Evolutionary conservation across 64 coral and sea anemone genomes (phyloP), one percentile per base, ranked within the genome.

Genomic region (Montipora efflorescens): DNA sequence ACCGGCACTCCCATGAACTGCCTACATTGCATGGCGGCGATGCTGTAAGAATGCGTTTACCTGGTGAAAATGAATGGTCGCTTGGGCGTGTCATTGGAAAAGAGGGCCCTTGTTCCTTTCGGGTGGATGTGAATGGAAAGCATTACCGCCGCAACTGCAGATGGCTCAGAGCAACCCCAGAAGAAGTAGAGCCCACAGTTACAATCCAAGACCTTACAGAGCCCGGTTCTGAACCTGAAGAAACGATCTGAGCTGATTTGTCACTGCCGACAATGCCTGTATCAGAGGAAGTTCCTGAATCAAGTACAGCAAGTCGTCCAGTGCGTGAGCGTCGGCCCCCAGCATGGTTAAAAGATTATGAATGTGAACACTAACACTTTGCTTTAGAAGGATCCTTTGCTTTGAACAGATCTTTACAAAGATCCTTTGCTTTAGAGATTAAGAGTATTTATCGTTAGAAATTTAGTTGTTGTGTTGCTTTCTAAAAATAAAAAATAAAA

Each of bases 21-120:
- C 78, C 78, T n/a, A 57, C 13, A 80, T 80, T 80, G 48, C 48
- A n/a, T 80, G 78, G 22, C 3, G 78, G 78, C 18, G 78, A 80
- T 53, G 78, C 78, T 20, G 18, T 52, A 50, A 51, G 7, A 16
- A 80, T 53, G 78, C 78, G 78, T 1, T 80, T 80, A n/a, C 78
- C 48, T n/a, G 50, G 50, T 21, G 78, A 80, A 20, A 53, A 80
- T 21, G 78, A 53, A 20, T 80, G 78, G 78, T 80, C 78, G n/a
- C 50, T 80, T 16, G 78, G 51, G 50, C 48, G 47, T 57, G 78
- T 80, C 78, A 80, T 53, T 53, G 78, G 78, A 80, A 1, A 59
- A 7, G 48, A 80, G 78, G 48, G 78, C 4, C 13, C 8, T n/a
- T 51, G 78, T 80, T 22, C 71, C 20, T 43, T 57, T 57, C 0